phyloP scores from a whole-genome alignment of 2,113 vertebrate species.

The Siniperca knerii region DNA sequence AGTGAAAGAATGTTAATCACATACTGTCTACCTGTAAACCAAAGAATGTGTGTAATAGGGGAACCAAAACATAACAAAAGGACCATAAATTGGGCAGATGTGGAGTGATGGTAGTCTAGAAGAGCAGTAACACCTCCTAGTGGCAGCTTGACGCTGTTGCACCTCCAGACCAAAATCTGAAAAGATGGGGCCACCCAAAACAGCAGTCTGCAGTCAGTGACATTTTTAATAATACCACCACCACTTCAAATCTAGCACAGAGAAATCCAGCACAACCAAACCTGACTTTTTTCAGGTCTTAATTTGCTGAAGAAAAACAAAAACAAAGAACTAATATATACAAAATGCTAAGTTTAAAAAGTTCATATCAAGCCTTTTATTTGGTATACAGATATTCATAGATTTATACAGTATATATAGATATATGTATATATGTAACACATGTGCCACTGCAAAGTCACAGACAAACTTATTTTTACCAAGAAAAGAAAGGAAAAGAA shows the following conservation, averaged over 20 bases:
- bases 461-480: constrained; percentile 84
- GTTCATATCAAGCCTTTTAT: constrained; percentile 98
- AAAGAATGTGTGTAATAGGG: not conserved
- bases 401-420: constrained; percentile 90
- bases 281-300: constrained; percentile 67
- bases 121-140: constrained; percentile 40
- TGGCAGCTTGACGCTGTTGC: constrained; percentile 35
- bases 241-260: constrained; percentile 88
- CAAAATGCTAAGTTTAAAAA: constrained; percentile 95
- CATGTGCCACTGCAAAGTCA: constrained; percentile 86
- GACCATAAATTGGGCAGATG: not conserved
- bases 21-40: not conserved
- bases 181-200: not conserved
- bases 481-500: constrained; percentile 71
- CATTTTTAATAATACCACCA: constrained; percentile 92
- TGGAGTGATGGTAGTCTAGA: not conserved
- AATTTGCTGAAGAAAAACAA: constrained; percentile 88
- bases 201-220: constrained; percentile 49
- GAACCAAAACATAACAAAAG: not conserved
- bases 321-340: constrained; percentile 71
- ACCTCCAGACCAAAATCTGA: not conserved
- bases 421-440: constrained; percentile 90
- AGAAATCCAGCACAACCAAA: constrained; percentile 83
- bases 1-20: not conserved
- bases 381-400: constrained; percentile 97